These are phyloP conservation scores for Piaya cayana DNA, from an alignment of 2,113 vertebrate genomes.

Conservation along the genomic window DNA sequence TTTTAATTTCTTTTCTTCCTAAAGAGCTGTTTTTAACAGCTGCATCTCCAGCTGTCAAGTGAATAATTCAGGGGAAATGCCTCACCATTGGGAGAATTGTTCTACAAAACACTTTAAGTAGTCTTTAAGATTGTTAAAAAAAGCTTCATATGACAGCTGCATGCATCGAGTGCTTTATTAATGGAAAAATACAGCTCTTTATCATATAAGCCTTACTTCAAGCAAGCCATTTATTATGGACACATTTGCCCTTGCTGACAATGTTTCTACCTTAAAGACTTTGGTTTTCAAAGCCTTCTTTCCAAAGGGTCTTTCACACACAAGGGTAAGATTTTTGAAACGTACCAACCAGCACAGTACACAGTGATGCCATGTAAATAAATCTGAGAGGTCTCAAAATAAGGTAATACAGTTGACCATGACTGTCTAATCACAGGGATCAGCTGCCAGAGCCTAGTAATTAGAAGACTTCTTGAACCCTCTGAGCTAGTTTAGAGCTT, in stretches of 20 bases:
- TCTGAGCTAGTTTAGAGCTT: neutral
- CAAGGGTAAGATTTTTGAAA: slow-evolving; percentile 15
- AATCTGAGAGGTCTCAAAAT: neutral
- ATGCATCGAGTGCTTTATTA: slow-evolving; percentile 27
- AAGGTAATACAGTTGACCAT: neutral
- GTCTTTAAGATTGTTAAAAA: slow-evolving; percentile 40
- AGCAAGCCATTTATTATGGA: neutral
- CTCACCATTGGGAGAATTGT: slow-evolving; percentile 53
- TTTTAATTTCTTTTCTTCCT: slow-evolving; percentile 64
- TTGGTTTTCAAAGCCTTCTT: neutral
- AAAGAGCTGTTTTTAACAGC: slow-evolving; percentile 62
- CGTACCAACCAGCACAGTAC: neutral
- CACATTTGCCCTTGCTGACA: neutral
- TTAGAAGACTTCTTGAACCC: neutral
- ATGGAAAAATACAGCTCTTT: slow-evolving; percentile 12
- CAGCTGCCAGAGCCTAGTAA: neutral
- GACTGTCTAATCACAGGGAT: neutral
- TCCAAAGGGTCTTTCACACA: neutral
- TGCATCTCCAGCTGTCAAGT: slow-evolving; percentile 62
- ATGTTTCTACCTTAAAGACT: neutral
- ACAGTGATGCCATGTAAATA: neutral
- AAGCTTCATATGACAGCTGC: slow-evolving; percentile 37
- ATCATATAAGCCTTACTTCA: neutral
- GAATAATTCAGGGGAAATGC: slow-evolving; percentile 60
- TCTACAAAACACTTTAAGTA: slow-evolving; percentile 60